These are phyloP conservation scores for Pyrrhia umbra DNA, from an alignment of 2,888 invertebrate species.

Conservation along the genomic window DNA sequence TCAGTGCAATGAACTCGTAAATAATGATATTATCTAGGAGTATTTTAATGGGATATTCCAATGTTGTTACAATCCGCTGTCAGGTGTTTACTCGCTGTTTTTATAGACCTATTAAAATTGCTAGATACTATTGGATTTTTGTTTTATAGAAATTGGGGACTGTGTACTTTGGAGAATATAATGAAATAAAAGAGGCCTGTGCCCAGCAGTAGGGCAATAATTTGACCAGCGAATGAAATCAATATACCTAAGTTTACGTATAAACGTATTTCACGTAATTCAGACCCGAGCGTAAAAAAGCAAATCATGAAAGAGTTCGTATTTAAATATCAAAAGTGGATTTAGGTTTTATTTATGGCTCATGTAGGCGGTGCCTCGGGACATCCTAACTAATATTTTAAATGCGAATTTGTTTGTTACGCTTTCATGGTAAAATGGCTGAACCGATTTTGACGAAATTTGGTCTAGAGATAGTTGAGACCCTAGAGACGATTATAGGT, in stretches of 20 bases:
- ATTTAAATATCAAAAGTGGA: slow-evolving; percentile 20
- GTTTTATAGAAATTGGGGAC: background rate
- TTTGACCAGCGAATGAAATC: background rate
- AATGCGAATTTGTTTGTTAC: too few relatives aligned
- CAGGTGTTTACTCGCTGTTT: background rate
- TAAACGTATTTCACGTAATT: background rate
- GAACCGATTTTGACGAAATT: too few relatives aligned
- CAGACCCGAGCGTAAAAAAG: background rate
- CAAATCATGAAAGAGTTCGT: slow-evolving; percentile 6
- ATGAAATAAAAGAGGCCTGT: too few relatives aligned
- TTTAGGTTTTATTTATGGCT: background rate
- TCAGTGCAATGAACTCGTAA: slow-evolving; percentile 3
- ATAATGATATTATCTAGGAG: slow-evolving; percentile 13
- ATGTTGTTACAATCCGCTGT: background rate
- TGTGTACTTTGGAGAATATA: too few relatives aligned
- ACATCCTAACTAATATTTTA: background rate
- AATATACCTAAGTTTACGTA: background rate
- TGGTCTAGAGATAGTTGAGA: too few relatives aligned
- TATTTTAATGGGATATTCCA: slow-evolving; percentile 21
- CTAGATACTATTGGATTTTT: background rate
- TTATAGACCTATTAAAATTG: background rate
- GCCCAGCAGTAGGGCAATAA: too few relatives aligned
- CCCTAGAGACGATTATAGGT: too few relatives aligned
- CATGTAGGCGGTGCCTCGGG: background rate
- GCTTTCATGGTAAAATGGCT: too few relatives aligned